These are phyloP conservation scores for Diploscapter pachys DNA, from an alignment of 1,140 invertebrate genomes.

Conservation along the genomic window DNA sequence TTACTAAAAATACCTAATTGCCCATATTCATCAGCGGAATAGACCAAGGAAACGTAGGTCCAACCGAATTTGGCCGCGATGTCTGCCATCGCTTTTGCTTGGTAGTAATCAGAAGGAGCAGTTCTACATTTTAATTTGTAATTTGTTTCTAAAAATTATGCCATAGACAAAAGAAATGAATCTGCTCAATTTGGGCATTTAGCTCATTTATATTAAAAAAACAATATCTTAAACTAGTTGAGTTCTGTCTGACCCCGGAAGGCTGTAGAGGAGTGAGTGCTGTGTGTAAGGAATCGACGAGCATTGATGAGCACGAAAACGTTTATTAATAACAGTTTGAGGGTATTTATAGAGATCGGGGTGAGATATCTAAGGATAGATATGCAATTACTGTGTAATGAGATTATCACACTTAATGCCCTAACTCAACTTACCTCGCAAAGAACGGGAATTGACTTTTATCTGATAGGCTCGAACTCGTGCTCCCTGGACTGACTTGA, in stretches of 20 bases:
- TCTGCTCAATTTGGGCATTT: too few species aligned
- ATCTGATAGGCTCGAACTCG: constrained; percentile 71
- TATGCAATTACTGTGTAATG: too few species aligned
- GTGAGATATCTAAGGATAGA: constrained; percentile 14
- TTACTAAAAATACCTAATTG: constrained; percentile 59
- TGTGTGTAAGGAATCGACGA: too few species aligned
- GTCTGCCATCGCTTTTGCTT: constrained; percentile 71
- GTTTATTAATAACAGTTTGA: too few species aligned
- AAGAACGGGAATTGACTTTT: constrained; percentile 73
- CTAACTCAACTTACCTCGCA: constrained; percentile 66
- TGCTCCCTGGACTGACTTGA: constrained; percentile 67
- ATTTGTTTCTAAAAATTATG: too few species aligned
- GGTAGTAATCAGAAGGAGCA: constrained; percentile 72
- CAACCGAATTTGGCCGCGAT: constrained; percentile 69
- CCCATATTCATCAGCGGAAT: constrained; percentile 73
- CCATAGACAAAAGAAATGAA: too few species aligned
- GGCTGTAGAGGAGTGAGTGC: too few species aligned
- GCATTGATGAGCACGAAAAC: too few species aligned
- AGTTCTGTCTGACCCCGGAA: too few species aligned
- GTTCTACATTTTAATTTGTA: constrained; percentile 37
- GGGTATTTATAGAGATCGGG: constrained; percentile 13
- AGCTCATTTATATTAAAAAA: too few species aligned
- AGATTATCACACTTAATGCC: too few species aligned
- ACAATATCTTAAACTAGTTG: too few species aligned
- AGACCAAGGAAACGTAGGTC: constrained; percentile 74